Conservation (phyloP, 2,113 vertebrate species). For the Catharus fuscescens region DNA sequence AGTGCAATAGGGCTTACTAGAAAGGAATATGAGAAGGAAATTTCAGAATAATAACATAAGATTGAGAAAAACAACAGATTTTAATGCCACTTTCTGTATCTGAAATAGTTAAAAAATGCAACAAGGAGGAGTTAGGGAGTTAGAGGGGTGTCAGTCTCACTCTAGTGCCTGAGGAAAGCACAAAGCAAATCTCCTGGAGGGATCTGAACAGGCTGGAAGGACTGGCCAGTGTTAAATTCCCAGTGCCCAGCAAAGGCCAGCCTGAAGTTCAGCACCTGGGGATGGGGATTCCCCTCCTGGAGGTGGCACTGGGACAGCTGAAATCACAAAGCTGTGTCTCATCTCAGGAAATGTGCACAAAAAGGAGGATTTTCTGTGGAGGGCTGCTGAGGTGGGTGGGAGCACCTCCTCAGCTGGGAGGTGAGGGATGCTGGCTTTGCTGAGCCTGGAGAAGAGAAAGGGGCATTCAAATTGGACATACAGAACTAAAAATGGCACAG, state of each 20-base stretch:
- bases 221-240: neutral
- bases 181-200: accelerated
- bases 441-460: neutral
- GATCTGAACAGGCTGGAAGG: neutral
- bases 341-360: accelerated
- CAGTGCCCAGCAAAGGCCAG: neutral
- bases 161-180: neutral
- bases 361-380: neutral
- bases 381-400: neutral
- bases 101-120: neutral
- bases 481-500: accelerated
- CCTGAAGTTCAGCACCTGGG: neutral
- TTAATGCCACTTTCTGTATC: neutral
- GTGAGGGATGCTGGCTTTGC: neutral
- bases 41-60: neutral
- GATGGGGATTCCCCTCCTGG: neutral
- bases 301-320: neutral
- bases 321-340: neutral
- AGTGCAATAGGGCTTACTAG: neutral
- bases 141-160: neutral
- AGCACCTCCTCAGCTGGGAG: neutral
- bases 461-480: neutral
- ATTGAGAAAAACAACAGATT: neutral
- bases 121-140: neutral
- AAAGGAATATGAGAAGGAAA: neutral